phyloP scores from a whole-genome alignment of 92 coral and sea anemone genomes.

The Pocillopora meandrina region DNA sequence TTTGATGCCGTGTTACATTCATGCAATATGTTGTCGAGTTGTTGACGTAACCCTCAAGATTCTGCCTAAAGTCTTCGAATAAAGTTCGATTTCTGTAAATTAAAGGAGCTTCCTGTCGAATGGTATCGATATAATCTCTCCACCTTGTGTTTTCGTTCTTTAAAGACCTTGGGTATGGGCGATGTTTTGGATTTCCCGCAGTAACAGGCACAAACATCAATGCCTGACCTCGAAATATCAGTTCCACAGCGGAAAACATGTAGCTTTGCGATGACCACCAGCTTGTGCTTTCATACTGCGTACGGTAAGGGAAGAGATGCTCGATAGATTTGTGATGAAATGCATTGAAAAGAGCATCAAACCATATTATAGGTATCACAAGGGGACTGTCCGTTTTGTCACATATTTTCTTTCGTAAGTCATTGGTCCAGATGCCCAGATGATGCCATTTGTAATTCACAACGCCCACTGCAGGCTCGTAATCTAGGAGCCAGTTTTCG shows the following conservation, averaged over 20 bases:
- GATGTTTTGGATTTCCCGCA: background rate
- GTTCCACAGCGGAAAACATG: slow-evolving; percentile 8
- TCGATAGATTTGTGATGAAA: slow-evolving; percentile 27
- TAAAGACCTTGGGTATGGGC: background rate
- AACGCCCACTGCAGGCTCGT: slow-evolving; percentile 17
- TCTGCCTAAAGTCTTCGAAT: background rate
- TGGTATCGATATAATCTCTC: background rate
- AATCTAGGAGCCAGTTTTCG: too few relatives aligned
- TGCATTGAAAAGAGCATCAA: slow-evolving; percentile 12
- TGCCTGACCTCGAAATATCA: slow-evolving; percentile 40
- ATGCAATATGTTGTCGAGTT: background rate
- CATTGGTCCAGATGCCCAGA: background rate
- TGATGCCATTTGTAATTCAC: background rate
- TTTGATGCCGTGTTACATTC: slow-evolving; percentile 7
- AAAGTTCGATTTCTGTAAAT: background rate
- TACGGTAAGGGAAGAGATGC: slow-evolving; percentile 30
- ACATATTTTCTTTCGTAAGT: slow-evolving; percentile 21
- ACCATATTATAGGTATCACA: background rate
- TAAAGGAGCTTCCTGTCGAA: slow-evolving; percentile 6
- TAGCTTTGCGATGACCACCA: background rate
- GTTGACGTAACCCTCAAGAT: background rate
- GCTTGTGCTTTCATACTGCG: background rate
- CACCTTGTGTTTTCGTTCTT: background rate
- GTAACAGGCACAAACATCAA: slow-evolving; percentile 25
- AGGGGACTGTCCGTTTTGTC: background rate